phyloP scores from a whole-genome alignment of 1,140 invertebrate genomes.

The Diorhabda carinulata region DNA sequence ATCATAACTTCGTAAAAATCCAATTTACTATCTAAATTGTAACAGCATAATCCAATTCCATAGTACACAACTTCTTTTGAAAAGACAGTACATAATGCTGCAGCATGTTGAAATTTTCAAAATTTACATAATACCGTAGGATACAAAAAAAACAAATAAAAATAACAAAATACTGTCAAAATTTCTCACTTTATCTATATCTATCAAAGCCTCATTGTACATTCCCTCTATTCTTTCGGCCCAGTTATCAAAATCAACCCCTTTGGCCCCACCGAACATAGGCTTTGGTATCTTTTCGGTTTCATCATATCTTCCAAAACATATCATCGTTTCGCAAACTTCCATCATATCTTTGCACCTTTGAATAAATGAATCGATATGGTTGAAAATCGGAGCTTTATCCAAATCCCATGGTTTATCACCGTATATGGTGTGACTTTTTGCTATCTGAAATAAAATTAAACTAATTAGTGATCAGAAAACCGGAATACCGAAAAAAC shows the following conservation, averaged over 20 bases:
- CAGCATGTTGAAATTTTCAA: too few species aligned
- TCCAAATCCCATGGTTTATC: slow-evolving; percentile 67
- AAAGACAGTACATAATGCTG: too few species aligned
- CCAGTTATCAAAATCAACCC: slow-evolving; percentile 66
- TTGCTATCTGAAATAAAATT: slow-evolving; percentile 23
- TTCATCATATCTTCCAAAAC: slow-evolving; percentile 69
- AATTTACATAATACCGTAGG: too few species aligned
- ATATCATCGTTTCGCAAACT: slow-evolving; percentile 74
- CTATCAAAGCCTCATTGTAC: slow-evolving; percentile 63
- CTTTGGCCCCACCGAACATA: slow-evolving; percentile 62
- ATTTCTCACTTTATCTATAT: slow-evolving; percentile 52
- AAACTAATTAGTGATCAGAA: background rate
- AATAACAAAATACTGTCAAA: background rate
- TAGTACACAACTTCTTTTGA: too few species aligned
- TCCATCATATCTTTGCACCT: slow-evolving; percentile 81
- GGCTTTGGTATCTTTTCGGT: slow-evolving; percentile 56
- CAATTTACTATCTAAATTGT: too few species aligned
- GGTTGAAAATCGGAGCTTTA: slow-evolving; percentile 75
- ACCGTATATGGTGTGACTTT: slow-evolving; percentile 36
- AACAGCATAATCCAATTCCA: too few species aligned
- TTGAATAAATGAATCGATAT: slow-evolving; percentile 79
- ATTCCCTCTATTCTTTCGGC: slow-evolving; percentile 70
- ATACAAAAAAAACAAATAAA: too few species aligned
- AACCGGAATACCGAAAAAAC: too few species aligned
- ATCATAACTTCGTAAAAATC: too few species aligned